These are phyloP conservation scores for Peromyscus californicus DNA, from an alignment of 2,113 vertebrate species.

Conservation along the genomic window DNA sequence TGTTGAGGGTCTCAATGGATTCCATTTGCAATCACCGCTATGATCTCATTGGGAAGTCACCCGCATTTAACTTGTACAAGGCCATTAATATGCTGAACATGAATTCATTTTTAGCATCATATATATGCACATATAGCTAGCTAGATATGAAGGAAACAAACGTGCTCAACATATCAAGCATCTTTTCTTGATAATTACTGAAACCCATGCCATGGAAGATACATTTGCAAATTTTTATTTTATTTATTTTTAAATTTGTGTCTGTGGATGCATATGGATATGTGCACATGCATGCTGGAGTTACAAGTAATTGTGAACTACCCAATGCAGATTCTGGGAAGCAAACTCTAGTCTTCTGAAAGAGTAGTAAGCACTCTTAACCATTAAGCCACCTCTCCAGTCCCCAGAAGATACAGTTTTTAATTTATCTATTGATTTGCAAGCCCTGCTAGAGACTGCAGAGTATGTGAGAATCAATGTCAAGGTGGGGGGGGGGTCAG, in stretches of 20 bases:
- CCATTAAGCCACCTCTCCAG: not conserved
- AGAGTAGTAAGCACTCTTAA: not conserved
- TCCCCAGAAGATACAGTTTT: not conserved
- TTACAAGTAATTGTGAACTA: not conserved
- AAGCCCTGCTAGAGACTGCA: not conserved
- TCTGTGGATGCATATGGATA: not conserved
- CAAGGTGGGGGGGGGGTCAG: accelerated
- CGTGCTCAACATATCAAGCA: not conserved
- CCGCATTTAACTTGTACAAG: not conserved
- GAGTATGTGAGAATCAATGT: not conserved
- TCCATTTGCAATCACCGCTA: not conserved
- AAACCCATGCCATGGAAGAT: not conserved
- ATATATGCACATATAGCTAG: not conserved
- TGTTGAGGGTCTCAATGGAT: not conserved
- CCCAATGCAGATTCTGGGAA: not conserved
- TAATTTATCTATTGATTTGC: not conserved
- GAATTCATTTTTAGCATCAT: not conserved
- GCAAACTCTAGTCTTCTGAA: not conserved
- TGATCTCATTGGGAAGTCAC: not conserved
- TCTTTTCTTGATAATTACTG: not conserved
- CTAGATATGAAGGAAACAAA: not conserved
- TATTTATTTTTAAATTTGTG: not conserved
- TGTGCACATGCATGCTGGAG: not conserved
- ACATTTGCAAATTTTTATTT: not conserved
- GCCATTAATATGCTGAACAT: not conserved